Evolutionary conservation across 2,113 vertebrate genomes (phyloP).

Genomic region (Otis tarda): DNA sequence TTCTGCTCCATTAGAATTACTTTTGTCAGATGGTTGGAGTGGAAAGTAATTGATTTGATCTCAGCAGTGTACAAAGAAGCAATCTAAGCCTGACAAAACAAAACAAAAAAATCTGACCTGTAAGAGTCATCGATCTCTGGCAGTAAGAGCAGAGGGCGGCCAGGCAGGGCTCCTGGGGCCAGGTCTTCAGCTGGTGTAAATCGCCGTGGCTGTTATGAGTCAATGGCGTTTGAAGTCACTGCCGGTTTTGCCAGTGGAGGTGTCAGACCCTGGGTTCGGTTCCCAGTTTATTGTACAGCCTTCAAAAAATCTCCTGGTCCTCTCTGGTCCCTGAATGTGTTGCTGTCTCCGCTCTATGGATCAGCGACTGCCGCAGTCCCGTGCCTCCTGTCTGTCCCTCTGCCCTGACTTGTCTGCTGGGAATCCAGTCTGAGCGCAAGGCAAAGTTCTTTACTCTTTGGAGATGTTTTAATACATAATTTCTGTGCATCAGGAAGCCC

Average conservation of each 20-base stretch:
- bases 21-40: slow-evolving; percentile 55
- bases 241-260: not conserved
- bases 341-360: accelerated
- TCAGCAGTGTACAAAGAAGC: slow-evolving; percentile 45
- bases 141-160: slow-evolving; percentile 34
- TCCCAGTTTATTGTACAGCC: not conserved
- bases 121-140: slow-evolving; percentile 63
- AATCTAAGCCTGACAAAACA: slow-evolving; percentile 59
- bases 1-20: slow-evolving; percentile 69
- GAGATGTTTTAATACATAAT: not conserved
- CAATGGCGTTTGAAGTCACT: slow-evolving; percentile 45
- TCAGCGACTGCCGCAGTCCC: accelerated
- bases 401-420: not conserved
- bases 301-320: not conserved
- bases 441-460: not conserved
- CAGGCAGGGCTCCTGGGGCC: slow-evolving; percentile 45
- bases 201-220: slow-evolving; percentile 35
- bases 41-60: slow-evolving; percentile 64
- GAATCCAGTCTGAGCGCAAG: not conserved
- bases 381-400: not conserved
- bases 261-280: not conserved
- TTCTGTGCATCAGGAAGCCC: not conserved
- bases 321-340: not conserved
- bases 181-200: slow-evolving; percentile 58
- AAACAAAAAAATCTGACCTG: slow-evolving; percentile 70